Conservation (phyloP, 2,797 vertebrate species). For the Pitangus sulphuratus region DNA sequence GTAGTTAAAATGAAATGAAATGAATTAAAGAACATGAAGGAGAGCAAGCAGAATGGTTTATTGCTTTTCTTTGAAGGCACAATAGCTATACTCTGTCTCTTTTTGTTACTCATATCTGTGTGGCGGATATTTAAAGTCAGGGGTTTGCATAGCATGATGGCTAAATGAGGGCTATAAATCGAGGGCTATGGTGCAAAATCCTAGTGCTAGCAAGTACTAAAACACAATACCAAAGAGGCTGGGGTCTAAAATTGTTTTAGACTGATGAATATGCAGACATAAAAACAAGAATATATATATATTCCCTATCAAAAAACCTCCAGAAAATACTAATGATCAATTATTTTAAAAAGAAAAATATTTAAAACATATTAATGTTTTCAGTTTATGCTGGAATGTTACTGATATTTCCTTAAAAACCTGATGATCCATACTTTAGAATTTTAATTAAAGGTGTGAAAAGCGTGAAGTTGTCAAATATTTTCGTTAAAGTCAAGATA, state of each 20-base stretch:
- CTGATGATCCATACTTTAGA: background rate
- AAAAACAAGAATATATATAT: background rate
- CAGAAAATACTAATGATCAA: background rate
- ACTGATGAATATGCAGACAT: slow-evolving; percentile 68
- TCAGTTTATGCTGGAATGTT: background rate
- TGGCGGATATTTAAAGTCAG: slow-evolving; percentile 73
- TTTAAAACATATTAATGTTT: background rate
- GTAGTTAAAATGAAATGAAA: slow-evolving; percentile 85
- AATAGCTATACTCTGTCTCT: slow-evolving; percentile 73
- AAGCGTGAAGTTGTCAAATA: background rate
- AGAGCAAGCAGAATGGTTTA: slow-evolving; percentile 77
- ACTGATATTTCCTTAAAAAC: background rate
- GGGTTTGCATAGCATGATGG: slow-evolving; percentile 67
- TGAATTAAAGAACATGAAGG: slow-evolving; percentile 81
- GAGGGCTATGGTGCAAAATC: slow-evolving; percentile 62
- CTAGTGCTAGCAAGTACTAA: slow-evolving; percentile 51
- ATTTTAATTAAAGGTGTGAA: background rate
- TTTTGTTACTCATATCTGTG: slow-evolving; percentile 74
- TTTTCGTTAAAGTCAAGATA: background rate
- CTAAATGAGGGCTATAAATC: slow-evolving; percentile 74
- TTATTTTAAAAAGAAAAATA: background rate
- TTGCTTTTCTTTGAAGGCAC: slow-evolving; percentile 80
- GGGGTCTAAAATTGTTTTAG: slow-evolving; percentile 63
- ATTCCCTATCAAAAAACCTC: background rate
- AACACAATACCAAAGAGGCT: slow-evolving; percentile 34